A percentile compares a stretch with the other conserved stretches of the same genome.
Evolutionary conservation across 1,140 invertebrate genomes (phyloP).

Genomic region (Acyrthosiphon pisum): DNA sequence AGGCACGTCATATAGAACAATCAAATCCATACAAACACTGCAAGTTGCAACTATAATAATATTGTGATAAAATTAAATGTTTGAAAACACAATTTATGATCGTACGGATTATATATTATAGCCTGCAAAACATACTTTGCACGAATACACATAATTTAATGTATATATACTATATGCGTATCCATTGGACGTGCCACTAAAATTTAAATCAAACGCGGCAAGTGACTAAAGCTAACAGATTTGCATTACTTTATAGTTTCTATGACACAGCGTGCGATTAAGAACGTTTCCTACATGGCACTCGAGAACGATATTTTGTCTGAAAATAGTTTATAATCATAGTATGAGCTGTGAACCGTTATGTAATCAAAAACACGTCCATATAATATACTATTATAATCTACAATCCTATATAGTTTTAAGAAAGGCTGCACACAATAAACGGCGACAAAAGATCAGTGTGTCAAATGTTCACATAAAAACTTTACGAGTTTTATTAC

Average conservation of each 20-base stretch:
- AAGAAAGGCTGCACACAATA: not conserved
- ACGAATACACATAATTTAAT: not conserved
- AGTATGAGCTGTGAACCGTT: not conserved
- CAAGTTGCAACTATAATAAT: not conserved
- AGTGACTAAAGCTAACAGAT: not conserved
- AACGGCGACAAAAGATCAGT: conserved; percentile 31
- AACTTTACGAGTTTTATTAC: conserved; percentile 40
- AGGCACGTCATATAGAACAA: not conserved
- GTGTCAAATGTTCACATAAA: conserved; percentile 38
- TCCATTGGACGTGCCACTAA: not conserved
- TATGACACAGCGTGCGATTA: not conserved
- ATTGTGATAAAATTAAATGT: not conserved
- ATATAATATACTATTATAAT: not conserved
- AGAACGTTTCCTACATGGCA: not conserved
- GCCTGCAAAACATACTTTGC: not conserved
- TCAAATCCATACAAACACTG: not conserved
- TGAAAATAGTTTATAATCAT: conserved; percentile 26
- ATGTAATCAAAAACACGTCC: not conserved
- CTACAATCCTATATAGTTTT: not conserved
- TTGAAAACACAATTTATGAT: conserved; percentile 4
- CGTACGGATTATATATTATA: not conserved
- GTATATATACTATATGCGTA: not conserved
- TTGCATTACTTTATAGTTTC: not conserved
- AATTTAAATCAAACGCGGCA: not conserved
- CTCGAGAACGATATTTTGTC: not conserved